phyloP scores from a whole-genome alignment of 2,888 invertebrate genomes.

The Plebejus melissa region DNA sequence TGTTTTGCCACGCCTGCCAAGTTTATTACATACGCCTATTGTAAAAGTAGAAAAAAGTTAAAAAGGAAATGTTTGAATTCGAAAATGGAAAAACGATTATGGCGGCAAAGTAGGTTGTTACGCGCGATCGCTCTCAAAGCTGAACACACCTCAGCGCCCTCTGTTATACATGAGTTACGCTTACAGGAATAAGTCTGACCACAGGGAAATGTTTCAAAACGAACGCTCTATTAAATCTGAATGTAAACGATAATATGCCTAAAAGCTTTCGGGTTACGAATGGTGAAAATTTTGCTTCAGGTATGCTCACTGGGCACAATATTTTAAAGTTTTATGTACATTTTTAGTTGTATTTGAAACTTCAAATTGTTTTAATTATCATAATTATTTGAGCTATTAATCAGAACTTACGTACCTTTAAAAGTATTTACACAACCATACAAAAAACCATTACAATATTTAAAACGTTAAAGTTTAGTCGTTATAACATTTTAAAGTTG shows the following conservation, averaged over 20 bases:
- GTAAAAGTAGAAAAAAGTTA: neutral
- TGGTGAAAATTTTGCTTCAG: no score
- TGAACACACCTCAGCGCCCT: conserved; percentile 38
- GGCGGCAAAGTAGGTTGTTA: conserved; percentile 35
- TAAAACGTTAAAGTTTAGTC: neutral
- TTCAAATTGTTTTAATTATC: no score
- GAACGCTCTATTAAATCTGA: neutral
- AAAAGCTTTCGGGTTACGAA: neutral
- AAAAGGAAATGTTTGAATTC: neutral
- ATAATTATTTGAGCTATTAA: no score
- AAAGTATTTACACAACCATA: no score
- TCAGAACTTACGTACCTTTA: no score
- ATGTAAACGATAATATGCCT: neutral
- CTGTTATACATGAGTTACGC: neutral
- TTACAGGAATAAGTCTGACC: conserved; percentile 22
- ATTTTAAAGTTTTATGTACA: no score
- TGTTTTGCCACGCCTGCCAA: neutral
- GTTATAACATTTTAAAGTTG: neutral
- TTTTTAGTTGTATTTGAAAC: no score
- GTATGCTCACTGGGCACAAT: no score
- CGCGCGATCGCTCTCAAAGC: conserved; percentile 47
- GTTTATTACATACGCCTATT: neutral
- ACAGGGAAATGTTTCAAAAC: neutral
- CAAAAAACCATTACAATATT: neutral
- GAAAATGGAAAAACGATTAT: conserved; percentile 5